phyloP scores from a whole-genome alignment of 2,797 vertebrate genomes.

The Esox lucius region DNA sequence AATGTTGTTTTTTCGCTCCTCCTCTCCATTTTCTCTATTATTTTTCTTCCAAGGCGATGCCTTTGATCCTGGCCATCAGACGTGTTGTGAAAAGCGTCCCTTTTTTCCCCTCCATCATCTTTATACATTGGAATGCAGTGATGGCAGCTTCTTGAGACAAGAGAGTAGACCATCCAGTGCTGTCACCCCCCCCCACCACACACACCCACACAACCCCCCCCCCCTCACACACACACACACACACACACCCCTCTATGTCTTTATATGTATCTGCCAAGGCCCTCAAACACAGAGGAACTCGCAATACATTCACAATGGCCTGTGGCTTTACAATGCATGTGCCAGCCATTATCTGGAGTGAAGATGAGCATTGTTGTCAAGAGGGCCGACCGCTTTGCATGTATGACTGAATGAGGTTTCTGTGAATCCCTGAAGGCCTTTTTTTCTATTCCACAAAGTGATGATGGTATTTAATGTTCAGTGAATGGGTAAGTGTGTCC shows the following conservation, averaged over 20 bases:
- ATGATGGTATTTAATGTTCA: background rate
- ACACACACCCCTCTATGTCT: slow-evolving; percentile 24
- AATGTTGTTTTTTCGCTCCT: slow-evolving; percentile 51
- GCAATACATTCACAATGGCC: slow-evolving; percentile 64
- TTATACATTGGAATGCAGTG: slow-evolving; percentile 37
- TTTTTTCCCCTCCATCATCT: slow-evolving; percentile 57
- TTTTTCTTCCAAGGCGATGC: slow-evolving; percentile 31
- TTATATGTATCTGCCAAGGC: slow-evolving; percentile 55
- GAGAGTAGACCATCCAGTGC: slow-evolving; percentile 61
- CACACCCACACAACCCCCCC: slow-evolving; percentile 1
- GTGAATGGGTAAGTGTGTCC: too few species aligned
- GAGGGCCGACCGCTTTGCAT: slow-evolving; percentile 38
- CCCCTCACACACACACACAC: slow-evolving; percentile 43
- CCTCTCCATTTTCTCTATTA: slow-evolving; percentile 32
- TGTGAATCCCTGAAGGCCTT: slow-evolving; percentile 32
- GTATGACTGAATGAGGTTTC: slow-evolving; percentile 46
- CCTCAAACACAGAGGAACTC: slow-evolving; percentile 50
- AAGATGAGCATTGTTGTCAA: slow-evolving; percentile 40
- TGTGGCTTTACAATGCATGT: slow-evolving; percentile 65
- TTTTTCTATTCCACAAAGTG: slow-evolving; percentile 8
- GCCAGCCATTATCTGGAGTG: slow-evolving; percentile 71
- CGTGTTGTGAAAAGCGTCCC: slow-evolving; percentile 66
- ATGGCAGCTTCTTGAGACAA: slow-evolving; percentile 55
- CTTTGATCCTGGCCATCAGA: slow-evolving; percentile 69
- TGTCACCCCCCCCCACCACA: slow-evolving; percentile 61